Evolutionary conservation across 1,140 invertebrate species (phyloP), one percentile per base, ranked within the genome.

Genomic region (Homalodisca vitripennis): DNA sequence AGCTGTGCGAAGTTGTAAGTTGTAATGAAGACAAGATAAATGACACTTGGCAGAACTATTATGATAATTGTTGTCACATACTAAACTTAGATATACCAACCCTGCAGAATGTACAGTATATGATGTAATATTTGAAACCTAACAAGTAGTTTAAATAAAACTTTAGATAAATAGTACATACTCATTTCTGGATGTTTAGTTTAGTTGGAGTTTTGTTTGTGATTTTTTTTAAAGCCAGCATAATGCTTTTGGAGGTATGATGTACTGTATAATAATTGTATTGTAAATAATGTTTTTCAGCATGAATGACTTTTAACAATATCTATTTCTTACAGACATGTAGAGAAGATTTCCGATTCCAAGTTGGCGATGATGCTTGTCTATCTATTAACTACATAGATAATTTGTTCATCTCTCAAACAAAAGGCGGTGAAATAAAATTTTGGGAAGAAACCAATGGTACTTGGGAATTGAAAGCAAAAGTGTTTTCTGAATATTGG

Each of bases 371-470:
- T 13, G 60, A 30, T 3, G 30, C 68, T 62, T 63, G 64, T 46
- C 27, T 66, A 1, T 67, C 68, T 34, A 53, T 72, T 14, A 10
- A 24, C 13, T 48, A 47, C 3, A n/a, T 55, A 14, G 22, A 57
- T 64, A 83, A 85, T 68, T 77, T 86, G 73, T 84, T 89, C 60
- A 74, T 84, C 55, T 86, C 87, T 30, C 89, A 90, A 80, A 86
- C 88, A 78, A 91, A 90, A 79, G 84, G 82, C 70, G 89, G 88
- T 65, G 79, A 80, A 67, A 80, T 87, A 46, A 89, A 89, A 78
- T 79, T 88, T 67, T 90, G 88, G 83, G 79, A 83, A 32, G 80
- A 86, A 48, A 80, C 84, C 71, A 86, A 85, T 70, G 82, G 81
- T 30, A 83, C 83, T 69, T 89, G 88, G 77, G 79, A 82, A 29